phyloP scores from a whole-genome alignment of 92 coral and sea anemone genomes.

The Umimayanthus chanpuru region DNA sequence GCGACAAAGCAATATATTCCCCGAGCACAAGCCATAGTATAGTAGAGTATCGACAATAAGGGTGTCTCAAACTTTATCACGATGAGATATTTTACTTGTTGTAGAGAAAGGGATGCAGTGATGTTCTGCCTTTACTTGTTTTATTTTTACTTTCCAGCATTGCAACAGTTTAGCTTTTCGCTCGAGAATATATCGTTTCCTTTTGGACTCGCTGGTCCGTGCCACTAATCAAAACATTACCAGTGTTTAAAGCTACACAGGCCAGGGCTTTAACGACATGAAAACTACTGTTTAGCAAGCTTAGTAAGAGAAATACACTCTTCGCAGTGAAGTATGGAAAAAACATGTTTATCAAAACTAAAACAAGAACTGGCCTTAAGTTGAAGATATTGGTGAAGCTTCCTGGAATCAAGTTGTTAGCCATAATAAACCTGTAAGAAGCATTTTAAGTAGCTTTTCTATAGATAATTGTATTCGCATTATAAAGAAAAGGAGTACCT shows the following conservation, averaged over 20 bases:
- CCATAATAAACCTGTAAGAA: neutral
- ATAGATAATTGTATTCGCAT: neutral
- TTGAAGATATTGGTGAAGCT: neutral
- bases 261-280: neutral
- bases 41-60: too few species aligned
- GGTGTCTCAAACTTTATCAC: neutral
- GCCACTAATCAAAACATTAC: neutral
- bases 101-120: neutral
- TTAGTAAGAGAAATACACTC: neutral
- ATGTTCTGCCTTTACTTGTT: neutral
- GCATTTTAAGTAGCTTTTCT: neutral
- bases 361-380: neutral
- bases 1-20: neutral
- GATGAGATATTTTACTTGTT: neutral
- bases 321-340: neutral
- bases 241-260: neutral
- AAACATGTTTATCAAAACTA: neutral
- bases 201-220: neutral
- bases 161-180: neutral
- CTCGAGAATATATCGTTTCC: neutral
- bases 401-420: slow-evolving; percentile 4
- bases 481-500: neutral
- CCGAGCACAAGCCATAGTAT: neutral
- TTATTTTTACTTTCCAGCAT: neutral
- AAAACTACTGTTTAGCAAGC: neutral